Conservation (phyloP, 2,113 vertebrate species). For the Holacanthus passer region DNA sequence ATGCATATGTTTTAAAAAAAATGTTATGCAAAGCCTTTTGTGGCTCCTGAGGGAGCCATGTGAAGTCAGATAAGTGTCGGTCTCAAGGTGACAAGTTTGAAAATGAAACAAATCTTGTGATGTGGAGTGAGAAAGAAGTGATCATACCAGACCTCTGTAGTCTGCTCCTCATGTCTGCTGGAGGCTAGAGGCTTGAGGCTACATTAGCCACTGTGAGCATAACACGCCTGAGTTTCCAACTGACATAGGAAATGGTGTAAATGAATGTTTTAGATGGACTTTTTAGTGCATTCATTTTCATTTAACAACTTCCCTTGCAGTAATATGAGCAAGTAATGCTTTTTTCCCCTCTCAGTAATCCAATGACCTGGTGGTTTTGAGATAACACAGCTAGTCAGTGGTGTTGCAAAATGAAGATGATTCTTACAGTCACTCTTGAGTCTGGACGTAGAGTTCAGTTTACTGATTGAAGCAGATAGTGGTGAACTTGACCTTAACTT, state of each 20-base stretch:
- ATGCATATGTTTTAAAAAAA: not conserved
- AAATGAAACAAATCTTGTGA: not conserved
- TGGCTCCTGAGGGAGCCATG: not conserved
- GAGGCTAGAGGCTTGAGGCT: not conserved
- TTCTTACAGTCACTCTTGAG: not conserved
- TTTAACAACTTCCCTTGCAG: too few relatives aligned
- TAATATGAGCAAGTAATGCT: not conserved
- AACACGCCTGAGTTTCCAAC: not conserved
- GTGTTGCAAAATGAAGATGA: not conserved
- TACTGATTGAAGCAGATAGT: constrained; percentile 26
- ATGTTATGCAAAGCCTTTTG: not conserved
- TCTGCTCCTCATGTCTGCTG: not conserved
- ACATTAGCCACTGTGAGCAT: not conserved
- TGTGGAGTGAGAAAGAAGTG: not conserved
- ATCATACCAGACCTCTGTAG: not conserved
- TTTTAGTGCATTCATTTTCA: not conserved
- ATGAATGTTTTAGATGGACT: too few relatives aligned
- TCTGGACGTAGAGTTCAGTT: not conserved
- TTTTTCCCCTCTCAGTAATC: not conserved
- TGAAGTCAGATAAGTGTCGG: not conserved
- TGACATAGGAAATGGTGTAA: too few relatives aligned
- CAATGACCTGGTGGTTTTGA: not conserved
- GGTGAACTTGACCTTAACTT: constrained; percentile 18
- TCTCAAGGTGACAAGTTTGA: not conserved
- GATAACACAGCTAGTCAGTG: not conserved